Percentiles rank a stretch among this genome's conserved stretches.
Evolutionary conservation across 1,140 invertebrate genomes (phyloP).

Genomic region (Leptoteleia sp.): DNA sequence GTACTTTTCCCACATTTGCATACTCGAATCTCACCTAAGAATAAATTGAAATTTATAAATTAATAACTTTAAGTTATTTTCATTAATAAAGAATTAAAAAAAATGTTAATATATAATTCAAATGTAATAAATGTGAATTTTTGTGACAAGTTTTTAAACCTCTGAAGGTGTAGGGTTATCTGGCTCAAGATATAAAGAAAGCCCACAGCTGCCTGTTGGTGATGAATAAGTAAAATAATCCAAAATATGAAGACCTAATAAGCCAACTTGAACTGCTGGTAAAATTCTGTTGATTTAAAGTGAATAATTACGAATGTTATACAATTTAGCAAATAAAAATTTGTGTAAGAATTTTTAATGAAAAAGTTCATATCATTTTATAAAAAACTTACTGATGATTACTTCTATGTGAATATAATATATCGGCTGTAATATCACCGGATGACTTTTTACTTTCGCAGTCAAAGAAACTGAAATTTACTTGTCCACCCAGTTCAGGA

Average conservation of each 20-base stretch:
- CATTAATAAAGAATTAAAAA: too few species aligned
- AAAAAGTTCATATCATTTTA: too few species aligned
- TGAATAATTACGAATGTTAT: conserved; percentile 29
- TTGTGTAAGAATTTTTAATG: too few species aligned
- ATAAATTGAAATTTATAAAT: conserved; percentile 20
- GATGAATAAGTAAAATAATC: conserved; percentile 81
- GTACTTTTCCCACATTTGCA: conserved; percentile 67
- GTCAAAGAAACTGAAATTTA: conserved; percentile 79
- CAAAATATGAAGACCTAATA: conserved; percentile 79
- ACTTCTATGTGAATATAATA: conserved; percentile 79
- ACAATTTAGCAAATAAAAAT: too few species aligned
- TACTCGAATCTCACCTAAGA: conserved; percentile 78
- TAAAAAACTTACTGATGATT: conserved; percentile 80
- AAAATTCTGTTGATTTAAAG: conserved; percentile 71
- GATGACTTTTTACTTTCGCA: conserved; percentile 76
- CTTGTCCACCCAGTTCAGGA: conserved; percentile 79
- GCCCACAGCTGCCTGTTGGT: conserved; percentile 79
- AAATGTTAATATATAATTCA: too few species aligned
- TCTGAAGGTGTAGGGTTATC: conserved; percentile 70
- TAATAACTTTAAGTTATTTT: too few species aligned
- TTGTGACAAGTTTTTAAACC: too few species aligned
- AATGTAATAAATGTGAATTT: too few species aligned
- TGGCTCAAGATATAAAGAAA: conserved; percentile 73
- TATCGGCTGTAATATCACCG: conserved; percentile 76
- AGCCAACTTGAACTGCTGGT: conserved; percentile 75